These are phyloP conservation scores for Corythoichthys intestinalis DNA, from an alignment of 2,113 vertebrate genomes.

Conservation along the genomic window DNA sequence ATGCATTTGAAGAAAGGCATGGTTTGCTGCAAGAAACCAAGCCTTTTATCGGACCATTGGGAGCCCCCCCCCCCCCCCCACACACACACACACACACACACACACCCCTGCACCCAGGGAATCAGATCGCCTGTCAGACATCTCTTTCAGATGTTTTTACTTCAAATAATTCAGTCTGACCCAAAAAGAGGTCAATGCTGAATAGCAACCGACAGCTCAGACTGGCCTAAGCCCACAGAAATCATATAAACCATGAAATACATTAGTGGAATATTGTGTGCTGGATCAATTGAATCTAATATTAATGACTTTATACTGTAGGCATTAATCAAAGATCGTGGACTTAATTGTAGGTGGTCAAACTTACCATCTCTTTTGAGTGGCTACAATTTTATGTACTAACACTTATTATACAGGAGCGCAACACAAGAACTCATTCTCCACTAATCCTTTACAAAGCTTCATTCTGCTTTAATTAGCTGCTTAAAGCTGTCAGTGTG, in stretches of 20 bases:
- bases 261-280: background rate
- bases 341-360: background rate
- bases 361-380: background rate
- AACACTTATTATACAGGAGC: background rate
- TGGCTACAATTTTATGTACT: background rate
- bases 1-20: constrained; percentile 51
- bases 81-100: background rate
- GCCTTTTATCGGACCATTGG: constrained; percentile 62
- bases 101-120: constrained; percentile 41
- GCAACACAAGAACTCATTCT: constrained; percentile 4
- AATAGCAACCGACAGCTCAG: constrained; percentile 10
- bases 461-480: constrained; percentile 62
- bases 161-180: constrained; percentile 40
- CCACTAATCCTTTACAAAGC: constrained; percentile 49
- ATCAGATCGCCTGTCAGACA: constrained; percentile 48
- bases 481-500: constrained; percentile 44
- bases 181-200: constrained; percentile 24
- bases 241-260: background rate
- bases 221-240: constrained; percentile 3
- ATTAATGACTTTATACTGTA: background rate
- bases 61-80: constrained; percentile 22
- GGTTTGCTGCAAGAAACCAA: constrained; percentile 57
- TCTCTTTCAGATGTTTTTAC: constrained; percentile 48
- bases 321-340: constrained; percentile 1
- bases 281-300: background rate